Percentiles rank a stretch among this genome's conserved stretches.
These are phyloP conservation scores for Zaprionus africanus DNA, from an alignment of 1,140 invertebrate species.

Conservation along the genomic window DNA sequence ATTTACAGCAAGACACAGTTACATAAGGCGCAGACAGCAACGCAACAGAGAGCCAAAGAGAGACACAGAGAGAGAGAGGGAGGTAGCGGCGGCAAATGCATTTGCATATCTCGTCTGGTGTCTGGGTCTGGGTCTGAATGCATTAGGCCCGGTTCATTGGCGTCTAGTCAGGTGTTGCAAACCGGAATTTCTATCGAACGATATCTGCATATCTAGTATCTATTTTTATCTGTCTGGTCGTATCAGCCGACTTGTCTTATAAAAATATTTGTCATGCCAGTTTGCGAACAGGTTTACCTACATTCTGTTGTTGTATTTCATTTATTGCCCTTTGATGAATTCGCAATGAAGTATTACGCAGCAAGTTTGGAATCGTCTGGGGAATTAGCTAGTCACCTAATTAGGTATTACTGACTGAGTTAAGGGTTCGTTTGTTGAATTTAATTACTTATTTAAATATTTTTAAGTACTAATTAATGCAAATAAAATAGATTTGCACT, in stretches of 20 bases:
- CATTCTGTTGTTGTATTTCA: neutral
- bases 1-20: constrained; percentile 25
- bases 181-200: constrained; percentile 65
- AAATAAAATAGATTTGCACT: neutral
- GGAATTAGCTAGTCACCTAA: neutral
- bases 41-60: constrained; percentile 17
- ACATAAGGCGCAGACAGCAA: constrained; percentile 36
- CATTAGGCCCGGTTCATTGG: constrained; percentile 49
- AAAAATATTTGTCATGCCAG: constrained; percentile 44
- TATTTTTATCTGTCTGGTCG: constrained; percentile 58
- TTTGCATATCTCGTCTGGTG: constrained; percentile 56
- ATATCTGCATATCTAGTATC: constrained; percentile 20
- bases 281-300: constrained; percentile 20
- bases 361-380: neutral
- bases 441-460: constrained; percentile 8
- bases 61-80: constrained; percentile 1
- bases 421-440: neutral
- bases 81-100: constrained; percentile 9
- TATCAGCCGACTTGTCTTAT: constrained; percentile 65
- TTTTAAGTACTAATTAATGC: neutral
- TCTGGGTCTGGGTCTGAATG: constrained; percentile 23
- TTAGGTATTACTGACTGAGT: neutral
- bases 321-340: constrained; percentile 18
- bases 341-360: constrained; percentile 2
- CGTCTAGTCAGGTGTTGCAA: constrained; percentile 66